These are phyloP conservation scores for Macrocentrus cingulum DNA, from an alignment of 1,140 invertebrate species.

Conservation along the genomic window DNA sequence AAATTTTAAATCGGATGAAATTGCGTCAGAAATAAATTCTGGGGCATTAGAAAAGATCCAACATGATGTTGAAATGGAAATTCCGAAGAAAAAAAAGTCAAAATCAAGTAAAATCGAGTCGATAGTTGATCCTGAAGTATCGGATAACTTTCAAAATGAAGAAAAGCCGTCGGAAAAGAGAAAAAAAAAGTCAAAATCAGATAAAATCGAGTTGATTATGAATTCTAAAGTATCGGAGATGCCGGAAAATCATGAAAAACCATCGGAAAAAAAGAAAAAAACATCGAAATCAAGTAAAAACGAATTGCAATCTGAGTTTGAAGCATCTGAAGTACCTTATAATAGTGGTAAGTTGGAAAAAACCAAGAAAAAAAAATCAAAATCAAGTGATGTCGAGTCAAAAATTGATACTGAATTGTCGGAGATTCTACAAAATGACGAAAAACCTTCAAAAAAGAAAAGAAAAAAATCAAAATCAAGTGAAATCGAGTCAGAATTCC, in stretches of 20 bases:
- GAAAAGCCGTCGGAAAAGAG: slow-evolving; percentile 6
- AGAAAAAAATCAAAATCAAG: too few relatives aligned
- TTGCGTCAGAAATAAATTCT: neutral
- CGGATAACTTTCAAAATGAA: neutral
- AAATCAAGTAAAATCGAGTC: neutral
- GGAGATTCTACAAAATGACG: too few relatives aligned
- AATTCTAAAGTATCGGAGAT: slow-evolving; percentile 11
- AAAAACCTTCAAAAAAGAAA: too few relatives aligned
- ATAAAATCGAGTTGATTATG: neutral
- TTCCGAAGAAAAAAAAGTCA: neutral
- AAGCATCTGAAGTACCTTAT: slow-evolving; percentile 13
- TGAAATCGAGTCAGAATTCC: too few relatives aligned
- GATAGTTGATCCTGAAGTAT: slow-evolving; percentile 12
- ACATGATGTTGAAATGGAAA: neutral
- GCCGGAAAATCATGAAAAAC: neutral
- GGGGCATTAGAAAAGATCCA: neutral
- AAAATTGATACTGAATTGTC: neutral
- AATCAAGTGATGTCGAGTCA: too few relatives aligned
- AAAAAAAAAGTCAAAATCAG: slow-evolving; percentile 2
- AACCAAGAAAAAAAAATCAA: neutral
- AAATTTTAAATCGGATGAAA: neutral
- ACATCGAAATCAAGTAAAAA: neutral
- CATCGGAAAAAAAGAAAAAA: neutral
- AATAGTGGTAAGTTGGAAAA: neutral
- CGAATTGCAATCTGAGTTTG: neutral